Evolutionary conservation across 1,140 invertebrate species (phyloP).

Genomic region (Sarcophaga peregrina): DNA sequence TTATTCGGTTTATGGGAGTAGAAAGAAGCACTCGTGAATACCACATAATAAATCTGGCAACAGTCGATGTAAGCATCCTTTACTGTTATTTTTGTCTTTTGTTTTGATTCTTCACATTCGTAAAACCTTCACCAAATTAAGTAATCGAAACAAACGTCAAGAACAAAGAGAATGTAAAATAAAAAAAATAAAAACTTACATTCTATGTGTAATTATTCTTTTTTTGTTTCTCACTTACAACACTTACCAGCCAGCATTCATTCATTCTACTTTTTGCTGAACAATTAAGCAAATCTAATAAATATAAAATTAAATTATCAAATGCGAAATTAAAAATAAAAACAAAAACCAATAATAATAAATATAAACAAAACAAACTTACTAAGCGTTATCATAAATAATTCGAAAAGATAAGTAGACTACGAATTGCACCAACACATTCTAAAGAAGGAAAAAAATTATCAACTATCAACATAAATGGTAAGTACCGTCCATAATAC

Average conservation of each 20-base stretch:
- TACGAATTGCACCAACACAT: background rate
- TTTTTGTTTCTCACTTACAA: background rate
- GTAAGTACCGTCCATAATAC: constrained; percentile 30
- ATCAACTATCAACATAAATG: constrained; percentile 38
- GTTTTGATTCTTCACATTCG: background rate
- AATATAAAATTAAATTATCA: constrained; percentile 9
- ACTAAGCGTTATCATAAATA: constrained; percentile 4
- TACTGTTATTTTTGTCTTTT: background rate
- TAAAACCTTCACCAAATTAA: background rate
- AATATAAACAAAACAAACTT: constrained; percentile 37
- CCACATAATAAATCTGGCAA: too few relatives aligned
- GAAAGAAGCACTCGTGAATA: too few relatives aligned
- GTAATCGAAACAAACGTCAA: constrained; percentile 13
- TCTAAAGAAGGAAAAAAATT: background rate
- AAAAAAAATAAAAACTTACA: background rate
- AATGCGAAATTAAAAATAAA: constrained; percentile 11
- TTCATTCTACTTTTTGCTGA: background rate
- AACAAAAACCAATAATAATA: constrained; percentile 2
- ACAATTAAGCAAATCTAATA: constrained; percentile 9
- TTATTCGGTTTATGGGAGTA: too few relatives aligned
- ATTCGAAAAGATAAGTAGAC: background rate
- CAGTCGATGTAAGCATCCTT: background rate
- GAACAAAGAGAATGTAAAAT: background rate
- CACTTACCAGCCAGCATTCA: background rate
- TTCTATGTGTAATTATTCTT: background rate